These are phyloP conservation scores for Atta cephalotes DNA, from an alignment of 1,140 invertebrate genomes.

Conservation along the genomic window DNA sequence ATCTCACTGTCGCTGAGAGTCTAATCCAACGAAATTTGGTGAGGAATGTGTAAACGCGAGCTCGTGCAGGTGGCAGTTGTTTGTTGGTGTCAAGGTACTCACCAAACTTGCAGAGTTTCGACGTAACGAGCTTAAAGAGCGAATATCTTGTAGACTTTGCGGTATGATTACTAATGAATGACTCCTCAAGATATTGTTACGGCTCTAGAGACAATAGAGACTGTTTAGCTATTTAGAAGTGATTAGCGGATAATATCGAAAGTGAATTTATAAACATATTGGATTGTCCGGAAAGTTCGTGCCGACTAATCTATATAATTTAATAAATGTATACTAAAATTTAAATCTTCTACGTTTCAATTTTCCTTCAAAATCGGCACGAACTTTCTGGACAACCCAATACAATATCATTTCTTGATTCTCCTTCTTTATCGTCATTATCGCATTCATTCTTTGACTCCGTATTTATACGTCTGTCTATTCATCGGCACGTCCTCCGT, in stretches of 20 bases:
- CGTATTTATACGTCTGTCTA: slow-evolving; percentile 14
- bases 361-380: no score
- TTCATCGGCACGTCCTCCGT: neutral
- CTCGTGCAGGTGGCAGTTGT: slow-evolving; percentile 58
- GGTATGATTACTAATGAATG: neutral
- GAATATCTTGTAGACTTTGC: slow-evolving; percentile 18
- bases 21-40: slow-evolving; percentile 48
- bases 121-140: slow-evolving; percentile 69
- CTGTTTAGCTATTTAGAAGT: no score
- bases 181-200: neutral
- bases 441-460: neutral
- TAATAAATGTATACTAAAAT: no score
- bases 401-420: neutral
- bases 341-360: no score
- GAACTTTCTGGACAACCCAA: no score
- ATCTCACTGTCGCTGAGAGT: slow-evolving; percentile 38
- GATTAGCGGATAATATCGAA: neutral
- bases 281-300: no score
- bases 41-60: slow-evolving; percentile 67
- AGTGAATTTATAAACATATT: neutral
- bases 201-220: neutral
- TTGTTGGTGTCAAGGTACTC: slow-evolving; percentile 50
- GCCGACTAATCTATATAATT: no score
- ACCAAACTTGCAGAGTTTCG: slow-evolving; percentile 64
- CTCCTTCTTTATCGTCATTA: neutral